Conservation (phyloP, 2,797 vertebrate species). For the Enteromius radiatus region DNA sequence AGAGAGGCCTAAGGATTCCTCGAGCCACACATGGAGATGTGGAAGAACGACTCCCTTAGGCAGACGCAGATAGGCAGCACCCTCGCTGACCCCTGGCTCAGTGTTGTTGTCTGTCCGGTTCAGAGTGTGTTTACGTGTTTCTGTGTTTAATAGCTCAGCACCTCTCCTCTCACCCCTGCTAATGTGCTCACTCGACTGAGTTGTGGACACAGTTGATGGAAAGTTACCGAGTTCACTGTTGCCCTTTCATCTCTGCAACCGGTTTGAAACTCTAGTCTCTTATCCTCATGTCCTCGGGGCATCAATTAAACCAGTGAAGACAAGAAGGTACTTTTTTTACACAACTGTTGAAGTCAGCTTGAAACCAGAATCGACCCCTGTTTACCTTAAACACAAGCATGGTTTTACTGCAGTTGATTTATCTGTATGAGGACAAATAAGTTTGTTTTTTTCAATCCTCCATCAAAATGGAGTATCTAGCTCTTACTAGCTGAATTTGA, state of each 20-base stretch:
- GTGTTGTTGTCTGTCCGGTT: conserved; percentile 30
- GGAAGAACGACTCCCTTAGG: conserved; percentile 7
- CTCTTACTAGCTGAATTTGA: neutral
- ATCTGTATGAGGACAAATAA: neutral
- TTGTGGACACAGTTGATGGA: conserved; percentile 40
- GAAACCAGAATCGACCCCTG: no score
- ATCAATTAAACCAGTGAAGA: conserved; percentile 33
- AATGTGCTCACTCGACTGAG: conserved; percentile 24
- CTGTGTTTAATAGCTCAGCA: conserved; percentile 34
- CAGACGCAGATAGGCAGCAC: conserved; percentile 22
- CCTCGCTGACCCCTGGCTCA: conserved; percentile 35
- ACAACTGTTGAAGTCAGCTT: neutral
- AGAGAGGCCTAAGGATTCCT: neutral
- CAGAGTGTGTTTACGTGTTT: conserved; percentile 22
- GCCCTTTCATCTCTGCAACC: conserved; percentile 31
- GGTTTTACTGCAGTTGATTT: neutral
- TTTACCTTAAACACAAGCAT: neutral
- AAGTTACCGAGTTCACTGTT: conserved; percentile 39
- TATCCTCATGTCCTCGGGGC: conserved; percentile 6
- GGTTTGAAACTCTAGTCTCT: conserved; percentile 32
- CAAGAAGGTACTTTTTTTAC: neutral
- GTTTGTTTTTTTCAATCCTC: neutral
- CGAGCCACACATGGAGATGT: neutral
- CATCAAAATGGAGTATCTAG: neutral
- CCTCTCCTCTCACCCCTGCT: conserved; percentile 14